These are phyloP conservation scores for Nasonia giraulti DNA, from an alignment of 1,140 invertebrate genomes.

Conservation along the genomic window DNA sequence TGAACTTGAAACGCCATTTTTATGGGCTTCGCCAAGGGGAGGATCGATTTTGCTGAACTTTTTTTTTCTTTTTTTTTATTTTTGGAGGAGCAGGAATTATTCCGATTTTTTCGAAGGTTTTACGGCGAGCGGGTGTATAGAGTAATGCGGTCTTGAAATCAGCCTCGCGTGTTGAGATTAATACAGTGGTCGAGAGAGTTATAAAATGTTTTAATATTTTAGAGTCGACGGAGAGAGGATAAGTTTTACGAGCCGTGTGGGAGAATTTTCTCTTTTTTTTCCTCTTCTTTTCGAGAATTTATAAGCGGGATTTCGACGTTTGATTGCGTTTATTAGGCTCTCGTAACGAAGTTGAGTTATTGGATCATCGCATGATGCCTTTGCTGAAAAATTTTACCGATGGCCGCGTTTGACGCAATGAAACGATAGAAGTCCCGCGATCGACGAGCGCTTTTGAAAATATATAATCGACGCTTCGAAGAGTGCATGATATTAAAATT, in stretches of 20 bases:
- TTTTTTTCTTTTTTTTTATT: neutral
- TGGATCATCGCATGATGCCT: too few relatives aligned
- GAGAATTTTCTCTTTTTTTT: neutral
- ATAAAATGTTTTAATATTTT: conserved; percentile 17
- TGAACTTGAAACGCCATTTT: conserved; percentile 30
- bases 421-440: too few relatives aligned
- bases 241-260: neutral
- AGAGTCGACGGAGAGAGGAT: neutral
- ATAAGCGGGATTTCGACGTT: too few relatives aligned
- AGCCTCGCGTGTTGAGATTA: neutral
- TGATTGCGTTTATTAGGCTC: neutral
- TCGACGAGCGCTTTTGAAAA: too few relatives aligned
- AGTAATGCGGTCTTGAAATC: conserved; percentile 1
- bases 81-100: neutral
- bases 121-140: neutral
- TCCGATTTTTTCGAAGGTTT: neutral
- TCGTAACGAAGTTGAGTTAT: too few relatives aligned
- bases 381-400: too few relatives aligned
- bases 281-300: neutral
- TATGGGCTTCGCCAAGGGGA: neutral
- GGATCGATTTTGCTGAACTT: conserved; percentile 9
- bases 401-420: too few relatives aligned
- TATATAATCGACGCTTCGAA: too few relatives aligned
- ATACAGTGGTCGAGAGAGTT: neutral
- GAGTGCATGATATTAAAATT: too few relatives aligned